phyloP scores from a whole-genome alignment of 2,888 invertebrate species.

The Amitus sp. region DNA sequence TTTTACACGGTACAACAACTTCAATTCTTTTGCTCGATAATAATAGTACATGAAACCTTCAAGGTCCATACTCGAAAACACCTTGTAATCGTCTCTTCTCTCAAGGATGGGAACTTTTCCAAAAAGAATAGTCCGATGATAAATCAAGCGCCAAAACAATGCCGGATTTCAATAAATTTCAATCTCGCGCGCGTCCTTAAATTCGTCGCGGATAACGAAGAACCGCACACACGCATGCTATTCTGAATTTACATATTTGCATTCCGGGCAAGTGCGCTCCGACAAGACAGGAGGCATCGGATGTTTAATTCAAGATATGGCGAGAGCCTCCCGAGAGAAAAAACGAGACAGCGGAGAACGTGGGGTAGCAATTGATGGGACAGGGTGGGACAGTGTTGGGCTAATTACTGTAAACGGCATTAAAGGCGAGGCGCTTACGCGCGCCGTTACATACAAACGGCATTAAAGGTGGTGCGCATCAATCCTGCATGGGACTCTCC shows the following conservation, averaged over 20 bases:
- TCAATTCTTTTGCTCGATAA: no score
- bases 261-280: slow-evolving; percentile 58
- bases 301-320: slow-evolving; percentile 64
- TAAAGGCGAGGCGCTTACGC: slow-evolving; percentile 65
- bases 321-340: slow-evolving; percentile 33
- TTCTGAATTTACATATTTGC: slow-evolving; percentile 55
- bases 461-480: slow-evolving; percentile 65
- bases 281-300: slow-evolving; percentile 64
- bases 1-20: no score
- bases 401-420: slow-evolving; percentile 66
- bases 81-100: no score
- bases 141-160: no score
- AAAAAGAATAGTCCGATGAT: no score
- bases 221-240: slow-evolving; percentile 27
- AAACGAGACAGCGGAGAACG: slow-evolving; percentile 47
- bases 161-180: no score
- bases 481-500: slow-evolving; percentile 46
- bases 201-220: slow-evolving; percentile 55
- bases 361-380: slow-evolving; percentile 65
- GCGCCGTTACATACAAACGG: slow-evolving; percentile 65
- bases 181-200: slow-evolving; percentile 44
- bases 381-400: slow-evolving; percentile 65
- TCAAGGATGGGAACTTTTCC: no score
- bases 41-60: no score
- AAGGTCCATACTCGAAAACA: no score